Evolutionary conservation across 2,113 vertebrate species (phyloP), one percentile per base, ranked within the genome.

Genomic region (Cyrtonyx montezumae): DNA sequence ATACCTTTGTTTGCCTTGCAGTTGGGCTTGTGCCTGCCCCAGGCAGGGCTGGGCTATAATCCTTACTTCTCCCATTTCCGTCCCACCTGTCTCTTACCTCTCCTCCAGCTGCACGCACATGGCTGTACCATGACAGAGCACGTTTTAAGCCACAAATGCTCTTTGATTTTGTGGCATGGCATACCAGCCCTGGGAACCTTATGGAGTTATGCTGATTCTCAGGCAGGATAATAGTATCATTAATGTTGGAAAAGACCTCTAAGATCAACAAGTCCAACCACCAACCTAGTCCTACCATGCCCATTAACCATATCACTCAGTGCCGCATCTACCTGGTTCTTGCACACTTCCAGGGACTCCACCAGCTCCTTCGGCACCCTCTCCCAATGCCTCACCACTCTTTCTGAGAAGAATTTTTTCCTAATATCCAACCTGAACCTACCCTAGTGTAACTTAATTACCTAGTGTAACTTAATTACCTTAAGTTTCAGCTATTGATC

Each of bases 121-220:
- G 0, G 0, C 63, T 93, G 80, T 70, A 19, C 55, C 40, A 65
- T 82, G 45, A 23, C 81, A 70, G 75, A 37, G 63, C 55, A 55
- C 74, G 89, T 53, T 55, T 91, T 71, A 74, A 84, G 71, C 48
- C 63, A 68, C 55, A 71, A 70, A 55, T 70, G 49, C 84, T 81
- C 78, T 84, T 85, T 2, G 8, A 45, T 89, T 91, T 91, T 2
- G 0, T 75, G 49, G 63, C 0, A 2, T 42, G 70, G 73, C 76
- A 30, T 0, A 0, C 26, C 0, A 0, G 37, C 75, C 26, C 37
- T 0, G 3, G 32, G 43, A 46, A 22, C 36, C 28, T 77, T 81
- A 74, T 81, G 51, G 49, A 0, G 0, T 18, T 55, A 62, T 63
- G 19, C 0, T 82, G 74, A 46, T 37, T 8, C 28, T 30, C 3